Percentiles rank a stretch among this genome's conserved stretches.
Conservation (phyloP, 2,113 vertebrate genomes). For the Corythornis cristatus region DNA sequence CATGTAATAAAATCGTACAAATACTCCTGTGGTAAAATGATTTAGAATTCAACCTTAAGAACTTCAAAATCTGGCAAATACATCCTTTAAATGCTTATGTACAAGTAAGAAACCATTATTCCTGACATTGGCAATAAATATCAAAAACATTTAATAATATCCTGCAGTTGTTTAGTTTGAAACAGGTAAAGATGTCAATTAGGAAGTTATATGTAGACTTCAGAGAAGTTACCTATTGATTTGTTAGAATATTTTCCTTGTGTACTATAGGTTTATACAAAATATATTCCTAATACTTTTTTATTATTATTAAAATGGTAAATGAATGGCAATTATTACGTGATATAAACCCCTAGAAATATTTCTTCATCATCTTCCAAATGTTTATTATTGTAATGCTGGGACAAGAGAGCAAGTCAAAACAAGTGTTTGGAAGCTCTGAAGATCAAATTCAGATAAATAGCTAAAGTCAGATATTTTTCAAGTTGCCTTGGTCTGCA, state of each 20-base stretch:
- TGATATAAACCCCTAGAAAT: neutral
- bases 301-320: neutral
- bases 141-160: neutral
- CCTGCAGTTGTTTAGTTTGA: slow-evolving; percentile 30
- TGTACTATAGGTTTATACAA: neutral
- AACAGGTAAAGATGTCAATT: neutral
- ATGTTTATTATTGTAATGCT: neutral
- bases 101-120: neutral
- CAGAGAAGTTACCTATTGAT: neutral
- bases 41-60: slow-evolving; percentile 35
- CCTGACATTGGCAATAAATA: slow-evolving; percentile 45
- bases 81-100: neutral
- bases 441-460: neutral
- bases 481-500: neutral
- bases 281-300: neutral
- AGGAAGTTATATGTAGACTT: neutral
- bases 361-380: neutral
- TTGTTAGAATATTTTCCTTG: neutral
- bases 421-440: neutral
- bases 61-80: slow-evolving; percentile 23
- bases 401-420: neutral
- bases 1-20: slow-evolving; percentile 5
- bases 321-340: neutral
- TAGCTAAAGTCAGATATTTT: neutral
- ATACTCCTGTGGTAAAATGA: slow-evolving; percentile 39